phyloP scores from a whole-genome alignment of 2,888 invertebrate genomes.

The Allolobophora icterica region DNA sequence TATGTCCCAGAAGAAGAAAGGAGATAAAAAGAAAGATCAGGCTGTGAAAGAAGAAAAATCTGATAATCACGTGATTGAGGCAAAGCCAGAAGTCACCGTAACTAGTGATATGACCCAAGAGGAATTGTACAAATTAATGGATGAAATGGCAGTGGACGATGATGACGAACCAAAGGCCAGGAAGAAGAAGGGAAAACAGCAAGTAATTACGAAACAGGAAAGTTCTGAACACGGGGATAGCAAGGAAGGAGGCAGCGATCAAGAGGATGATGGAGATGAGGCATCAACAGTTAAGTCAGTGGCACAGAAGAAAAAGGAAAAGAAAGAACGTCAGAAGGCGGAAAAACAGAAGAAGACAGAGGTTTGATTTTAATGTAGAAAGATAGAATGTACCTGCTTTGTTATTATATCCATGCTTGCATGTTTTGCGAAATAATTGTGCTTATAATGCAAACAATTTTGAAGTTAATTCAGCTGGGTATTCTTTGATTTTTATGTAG shows the following conservation, averaged over 20 bases:
- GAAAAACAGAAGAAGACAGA: constrained; percentile 39
- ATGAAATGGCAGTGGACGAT: constrained; percentile 47
- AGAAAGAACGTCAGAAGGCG: constrained; percentile 80
- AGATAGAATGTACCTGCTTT: background rate
- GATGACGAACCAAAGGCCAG: constrained; percentile 36
- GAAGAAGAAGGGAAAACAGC: constrained; percentile 67
- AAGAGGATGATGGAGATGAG: constrained; percentile 41
- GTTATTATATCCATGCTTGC: background rate
- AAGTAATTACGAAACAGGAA: constrained; percentile 55
- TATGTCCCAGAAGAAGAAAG: constrained; percentile 41
- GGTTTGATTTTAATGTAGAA: constrained; percentile 24
- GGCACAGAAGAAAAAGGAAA: constrained; percentile 76
- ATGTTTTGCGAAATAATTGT: background rate
- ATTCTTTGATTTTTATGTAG: constrained; percentile 18
- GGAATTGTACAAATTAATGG: constrained; percentile 68
- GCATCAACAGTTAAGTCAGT: constrained; percentile 48
- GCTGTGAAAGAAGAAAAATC: constrained; percentile 57
- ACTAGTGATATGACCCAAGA: constrained; percentile 71
- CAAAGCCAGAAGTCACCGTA: constrained; percentile 45
- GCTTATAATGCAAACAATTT: background rate
- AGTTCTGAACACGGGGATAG: constrained; percentile 53
- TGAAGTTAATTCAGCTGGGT: background rate
- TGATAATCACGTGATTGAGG: constrained; percentile 51
- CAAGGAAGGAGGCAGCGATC: constrained; percentile 53
- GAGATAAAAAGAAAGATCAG: constrained; percentile 46